These are phyloP conservation scores for Brachionichthys hirsutus DNA, from an alignment of 2,113 vertebrate genomes.

Conservation along the genomic window DNA sequence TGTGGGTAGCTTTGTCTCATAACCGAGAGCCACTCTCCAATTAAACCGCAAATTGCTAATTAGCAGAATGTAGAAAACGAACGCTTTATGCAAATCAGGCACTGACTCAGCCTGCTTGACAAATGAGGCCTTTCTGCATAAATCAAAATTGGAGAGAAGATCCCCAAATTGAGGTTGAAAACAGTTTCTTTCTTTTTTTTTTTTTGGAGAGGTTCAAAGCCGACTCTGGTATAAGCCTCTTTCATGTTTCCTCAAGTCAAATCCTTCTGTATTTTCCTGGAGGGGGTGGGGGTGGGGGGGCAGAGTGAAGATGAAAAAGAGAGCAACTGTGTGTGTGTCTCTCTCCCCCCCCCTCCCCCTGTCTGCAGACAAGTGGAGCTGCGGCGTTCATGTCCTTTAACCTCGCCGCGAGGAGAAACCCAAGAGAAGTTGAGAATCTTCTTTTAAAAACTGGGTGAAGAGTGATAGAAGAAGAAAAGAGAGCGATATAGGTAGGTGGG, in stretches of 20 bases:
- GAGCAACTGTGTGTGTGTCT: conserved; percentile 73
- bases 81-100: conserved; percentile 82
- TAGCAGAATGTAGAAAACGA: conserved; percentile 81
- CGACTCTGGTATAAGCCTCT: conserved; percentile 80
- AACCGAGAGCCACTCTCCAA: conserved; percentile 77
- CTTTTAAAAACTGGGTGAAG: conserved; percentile 50
- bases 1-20: conserved; percentile 76
- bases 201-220: conserved; percentile 79
- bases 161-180: conserved; percentile 70
- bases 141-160: conserved; percentile 77
- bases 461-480: conserved; percentile 14
- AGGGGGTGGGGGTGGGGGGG: conserved; percentile 59
- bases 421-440: conserved; percentile 65
- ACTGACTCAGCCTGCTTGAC: conserved; percentile 83
- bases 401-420: conserved; percentile 63
- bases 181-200: conserved; percentile 57
- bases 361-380: conserved; percentile 65
- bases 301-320: conserved; percentile 76
- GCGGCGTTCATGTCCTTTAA: conserved; percentile 68
- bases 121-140: conserved; percentile 82
- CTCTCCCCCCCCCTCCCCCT: conserved; percentile 35
- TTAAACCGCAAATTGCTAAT: conserved; percentile 87
- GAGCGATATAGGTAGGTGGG: conserved; percentile 59
- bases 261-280: conserved; percentile 81
- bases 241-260: conserved; percentile 84